These are phyloP conservation scores for Nyctalus aviator DNA, from an alignment of 2,797 vertebrate genomes.

Conservation along the genomic window DNA sequence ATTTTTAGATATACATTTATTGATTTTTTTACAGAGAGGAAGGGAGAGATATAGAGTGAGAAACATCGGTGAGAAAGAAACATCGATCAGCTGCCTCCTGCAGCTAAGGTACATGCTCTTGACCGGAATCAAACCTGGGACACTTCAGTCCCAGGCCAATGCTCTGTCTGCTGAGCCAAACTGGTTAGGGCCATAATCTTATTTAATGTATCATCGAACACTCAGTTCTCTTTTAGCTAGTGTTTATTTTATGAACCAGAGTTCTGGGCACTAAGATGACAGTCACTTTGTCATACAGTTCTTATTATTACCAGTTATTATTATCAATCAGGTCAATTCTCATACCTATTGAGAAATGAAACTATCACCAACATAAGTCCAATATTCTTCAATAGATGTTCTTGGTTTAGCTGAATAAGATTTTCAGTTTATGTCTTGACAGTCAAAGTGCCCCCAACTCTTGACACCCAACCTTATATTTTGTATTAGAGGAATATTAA, in stretches of 20 bases:
- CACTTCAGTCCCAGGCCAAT: no score
- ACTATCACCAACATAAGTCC: not conserved
- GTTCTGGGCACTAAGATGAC: not conserved
- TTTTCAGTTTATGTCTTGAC: not conserved
- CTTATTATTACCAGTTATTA: not conserved
- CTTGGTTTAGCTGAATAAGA: not conserved
- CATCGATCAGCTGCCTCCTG: no score
- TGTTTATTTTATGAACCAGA: not conserved
- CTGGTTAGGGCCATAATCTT: no score
- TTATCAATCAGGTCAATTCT: not conserved
- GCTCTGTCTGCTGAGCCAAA: no score
- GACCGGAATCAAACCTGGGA: no score
- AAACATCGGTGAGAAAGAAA: no score
- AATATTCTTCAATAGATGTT: not conserved
- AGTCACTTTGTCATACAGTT: not conserved
- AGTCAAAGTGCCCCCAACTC: not conserved
- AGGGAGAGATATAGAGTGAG: no score
- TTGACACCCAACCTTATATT: not conserved
- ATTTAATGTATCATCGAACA: not conserved
- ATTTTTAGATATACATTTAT: no score
- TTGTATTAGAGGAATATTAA: not conserved
- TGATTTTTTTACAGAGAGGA: no score
- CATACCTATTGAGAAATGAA: not conserved
- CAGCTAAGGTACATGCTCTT: no score
- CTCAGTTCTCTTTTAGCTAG: not conserved